These are phyloP conservation scores for Yponomeuta malinellus DNA, from an alignment of 2,888 invertebrate species.

Conservation along the genomic window DNA sequence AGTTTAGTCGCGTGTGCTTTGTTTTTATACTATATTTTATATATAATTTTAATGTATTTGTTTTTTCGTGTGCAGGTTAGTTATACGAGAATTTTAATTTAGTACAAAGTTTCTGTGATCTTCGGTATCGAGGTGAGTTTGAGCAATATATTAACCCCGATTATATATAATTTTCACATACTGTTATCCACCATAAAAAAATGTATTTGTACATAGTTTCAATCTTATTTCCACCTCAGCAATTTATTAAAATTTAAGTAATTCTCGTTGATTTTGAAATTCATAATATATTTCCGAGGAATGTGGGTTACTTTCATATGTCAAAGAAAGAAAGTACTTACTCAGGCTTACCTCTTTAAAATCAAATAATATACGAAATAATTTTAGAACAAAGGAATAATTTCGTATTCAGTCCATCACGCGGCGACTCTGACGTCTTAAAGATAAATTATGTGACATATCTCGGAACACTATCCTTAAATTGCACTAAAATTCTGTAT, in stretches of 20 bases:
- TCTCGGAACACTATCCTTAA: conserved; percentile 11
- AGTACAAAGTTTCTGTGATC: not conserved
- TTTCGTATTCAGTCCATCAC: conserved; percentile 22
- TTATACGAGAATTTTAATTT: not conserved
- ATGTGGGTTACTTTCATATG: not conserved
- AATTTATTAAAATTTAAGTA: too few species aligned
- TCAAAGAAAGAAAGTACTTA: not conserved
- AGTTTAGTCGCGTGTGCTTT: not conserved
- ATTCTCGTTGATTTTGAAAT: too few species aligned
- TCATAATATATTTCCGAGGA: too few species aligned
- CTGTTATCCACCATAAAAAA: too few species aligned
- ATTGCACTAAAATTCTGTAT: conserved; percentile 6
- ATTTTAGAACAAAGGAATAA: conserved; percentile 24
- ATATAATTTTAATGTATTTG: not conserved
- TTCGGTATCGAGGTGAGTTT: not conserved
- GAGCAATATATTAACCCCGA: not conserved
- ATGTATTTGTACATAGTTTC: too few species aligned
- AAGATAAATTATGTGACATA: conserved; percentile 18
- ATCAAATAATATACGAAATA: conserved; percentile 18
- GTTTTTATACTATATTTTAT: conserved; percentile 8
- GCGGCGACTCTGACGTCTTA: conserved; percentile 16
- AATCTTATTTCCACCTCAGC: too few species aligned
- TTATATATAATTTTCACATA: too few species aligned
- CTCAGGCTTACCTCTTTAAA: not conserved
- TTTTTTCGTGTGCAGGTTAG: not conserved